Conservation (phyloP, 2,888 invertebrate species). For the Miltochrista miniata region DNA sequence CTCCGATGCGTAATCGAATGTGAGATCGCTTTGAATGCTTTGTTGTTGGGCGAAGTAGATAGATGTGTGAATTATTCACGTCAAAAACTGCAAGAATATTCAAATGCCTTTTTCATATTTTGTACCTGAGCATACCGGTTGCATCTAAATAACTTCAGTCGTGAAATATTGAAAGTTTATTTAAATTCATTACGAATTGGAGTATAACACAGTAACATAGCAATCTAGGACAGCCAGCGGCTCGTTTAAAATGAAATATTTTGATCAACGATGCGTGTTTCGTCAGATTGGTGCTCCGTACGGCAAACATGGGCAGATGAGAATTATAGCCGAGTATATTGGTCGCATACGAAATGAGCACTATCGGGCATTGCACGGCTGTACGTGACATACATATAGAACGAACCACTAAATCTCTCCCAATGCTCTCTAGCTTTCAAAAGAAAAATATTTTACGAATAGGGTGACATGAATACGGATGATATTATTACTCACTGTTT, state of each 20-base stretch:
- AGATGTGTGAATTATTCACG: constrained; percentile 50
- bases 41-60: constrained; percentile 34
- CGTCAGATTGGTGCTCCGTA: constrained; percentile 44
- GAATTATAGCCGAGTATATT: constrained; percentile 62
- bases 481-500: constrained; percentile 24
- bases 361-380: constrained; percentile 62
- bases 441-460: constrained; percentile 47
- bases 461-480: constrained; percentile 41
- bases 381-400: constrained; percentile 61
- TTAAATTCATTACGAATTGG: constrained; percentile 7
- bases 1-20: too few species aligned
- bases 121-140: constrained; percentile 24
- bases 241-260: constrained; percentile 36
- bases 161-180: constrained; percentile 14
- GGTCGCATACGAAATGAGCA: constrained; percentile 65
- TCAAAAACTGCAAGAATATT: constrained; percentile 43
- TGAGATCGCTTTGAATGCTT: too few species aligned
- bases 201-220: constrained; percentile 5
- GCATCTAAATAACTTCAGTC: constrained; percentile 20
- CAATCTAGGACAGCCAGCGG: constrained; percentile 10
- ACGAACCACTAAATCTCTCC: constrained; percentile 55
- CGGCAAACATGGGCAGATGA: constrained; percentile 57
- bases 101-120: constrained; percentile 46
- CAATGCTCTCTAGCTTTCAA: constrained; percentile 38
- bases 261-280: constrained; percentile 53